phyloP scores from a whole-genome alignment of 1,140 invertebrate species.

The Bombus superbus region DNA sequence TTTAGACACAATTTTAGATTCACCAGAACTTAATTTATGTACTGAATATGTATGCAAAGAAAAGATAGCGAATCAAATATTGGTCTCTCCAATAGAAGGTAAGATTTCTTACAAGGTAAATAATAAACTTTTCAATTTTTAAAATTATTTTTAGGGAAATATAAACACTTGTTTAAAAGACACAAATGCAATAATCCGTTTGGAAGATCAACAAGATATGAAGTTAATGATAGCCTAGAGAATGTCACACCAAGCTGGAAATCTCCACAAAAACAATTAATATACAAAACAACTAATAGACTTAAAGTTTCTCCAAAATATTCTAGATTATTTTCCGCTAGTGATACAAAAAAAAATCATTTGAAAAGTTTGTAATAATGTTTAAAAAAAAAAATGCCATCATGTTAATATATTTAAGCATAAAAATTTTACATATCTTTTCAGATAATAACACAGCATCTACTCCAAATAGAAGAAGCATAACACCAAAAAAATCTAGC shows the following conservation, averaged over 20 bases:
- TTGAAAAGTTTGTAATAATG: constrained; percentile 36
- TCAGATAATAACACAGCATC: constrained; percentile 15
- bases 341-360: neutral
- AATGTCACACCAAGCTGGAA: neutral
- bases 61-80: constrained; percentile 12
- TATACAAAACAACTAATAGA: neutral
- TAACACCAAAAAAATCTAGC: neutral
- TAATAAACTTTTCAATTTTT: neutral
- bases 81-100: constrained; percentile 33
- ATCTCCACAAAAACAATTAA: constrained; percentile 29
- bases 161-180: constrained; percentile 71
- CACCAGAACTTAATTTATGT: constrained; percentile 40
- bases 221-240: neutral
- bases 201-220: neutral
- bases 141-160: constrained; percentile 53
- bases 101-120: neutral
- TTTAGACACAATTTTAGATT: constrained; percentile 43
- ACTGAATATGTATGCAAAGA: neutral
- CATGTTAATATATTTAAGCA: neutral
- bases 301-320: constrained; percentile 16
- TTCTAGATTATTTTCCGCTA: constrained; percentile 15
- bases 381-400: neutral
- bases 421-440: neutral
- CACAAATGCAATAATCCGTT: constrained; percentile 45
- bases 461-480: constrained; percentile 2